Conservation (phyloP, 1,140 invertebrate genomes). For the Listronotus bonariensis region DNA sequence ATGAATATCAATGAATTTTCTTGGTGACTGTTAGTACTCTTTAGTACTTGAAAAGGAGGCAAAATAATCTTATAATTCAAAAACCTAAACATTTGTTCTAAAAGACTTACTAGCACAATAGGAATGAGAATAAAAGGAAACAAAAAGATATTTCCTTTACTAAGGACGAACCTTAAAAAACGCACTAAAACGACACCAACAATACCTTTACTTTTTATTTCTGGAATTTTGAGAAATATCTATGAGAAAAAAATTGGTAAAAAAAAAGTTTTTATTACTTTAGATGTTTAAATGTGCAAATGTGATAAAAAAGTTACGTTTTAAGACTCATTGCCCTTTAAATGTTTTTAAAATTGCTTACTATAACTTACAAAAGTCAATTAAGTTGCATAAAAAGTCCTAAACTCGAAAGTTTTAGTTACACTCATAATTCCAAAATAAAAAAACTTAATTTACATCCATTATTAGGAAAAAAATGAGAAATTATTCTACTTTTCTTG, state of each 20-base stretch:
- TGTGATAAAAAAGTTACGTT: too few relatives aligned
- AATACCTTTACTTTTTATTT: conserved; percentile 4
- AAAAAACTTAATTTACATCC: neutral
- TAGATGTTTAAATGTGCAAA: too few relatives aligned
- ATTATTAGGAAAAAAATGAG: neutral
- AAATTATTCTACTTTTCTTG: conserved; percentile 20
- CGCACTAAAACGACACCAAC: conserved; percentile 8
- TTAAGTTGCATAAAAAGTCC: neutral
- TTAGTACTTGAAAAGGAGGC: too few relatives aligned
- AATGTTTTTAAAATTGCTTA: too few relatives aligned
- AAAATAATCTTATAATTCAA: too few relatives aligned
- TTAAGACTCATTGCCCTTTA: too few relatives aligned
- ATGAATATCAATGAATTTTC: too few relatives aligned
- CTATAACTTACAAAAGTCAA: too few relatives aligned
- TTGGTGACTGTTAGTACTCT: too few relatives aligned
- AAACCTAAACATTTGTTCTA: conserved; percentile 4
- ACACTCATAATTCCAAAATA: conserved; percentile 2
- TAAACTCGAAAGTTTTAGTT: neutral
- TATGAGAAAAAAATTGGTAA: neutral
- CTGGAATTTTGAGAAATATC: neutral
- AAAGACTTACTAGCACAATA: neutral
- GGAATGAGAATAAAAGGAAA: neutral
- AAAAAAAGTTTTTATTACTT: too few relatives aligned
- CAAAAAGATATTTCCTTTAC: neutral
- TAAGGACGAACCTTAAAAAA: conserved; percentile 1